Percentiles rank a stretch among this genome's conserved stretches.
Conservation (phyloP, 2,113 vertebrate genomes). For the Triplophysa siluroides region DNA sequence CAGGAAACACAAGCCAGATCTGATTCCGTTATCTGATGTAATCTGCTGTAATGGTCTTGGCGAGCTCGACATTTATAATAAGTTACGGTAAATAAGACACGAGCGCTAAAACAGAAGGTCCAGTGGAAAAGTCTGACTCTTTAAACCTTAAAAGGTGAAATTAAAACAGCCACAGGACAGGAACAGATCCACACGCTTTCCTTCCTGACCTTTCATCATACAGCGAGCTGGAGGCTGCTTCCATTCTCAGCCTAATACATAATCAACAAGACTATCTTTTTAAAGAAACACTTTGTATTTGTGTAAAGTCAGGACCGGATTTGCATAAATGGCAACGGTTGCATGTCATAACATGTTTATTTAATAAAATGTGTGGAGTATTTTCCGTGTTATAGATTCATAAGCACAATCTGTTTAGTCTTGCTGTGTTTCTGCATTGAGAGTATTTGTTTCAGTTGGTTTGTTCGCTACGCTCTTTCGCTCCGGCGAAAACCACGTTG, state of each 20-base stretch:
- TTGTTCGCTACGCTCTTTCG: conserved; percentile 1
- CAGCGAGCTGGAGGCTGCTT: conserved; percentile 10
- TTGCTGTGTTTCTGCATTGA: not conserved
- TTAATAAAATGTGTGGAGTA: too few species aligned
- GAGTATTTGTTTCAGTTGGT: not conserved
- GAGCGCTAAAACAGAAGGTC: conserved; percentile 8
- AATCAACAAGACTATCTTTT: not conserved
- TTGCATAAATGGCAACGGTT: too few species aligned
- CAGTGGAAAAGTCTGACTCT: conserved; percentile 26
- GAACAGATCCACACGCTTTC: conserved; percentile 6
- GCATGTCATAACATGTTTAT: too few species aligned
- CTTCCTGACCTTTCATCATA: conserved; percentile 34
- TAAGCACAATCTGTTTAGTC: not conserved
- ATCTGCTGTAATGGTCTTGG: not conserved
- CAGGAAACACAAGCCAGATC: not conserved
- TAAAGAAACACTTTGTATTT: not conserved
- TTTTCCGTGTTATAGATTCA: not conserved
- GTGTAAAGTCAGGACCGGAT: not conserved
- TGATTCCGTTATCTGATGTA: not conserved
- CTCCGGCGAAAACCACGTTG: conserved; percentile 8
- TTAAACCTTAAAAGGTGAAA: conserved; percentile 38
- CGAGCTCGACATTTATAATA: conserved; percentile 12
- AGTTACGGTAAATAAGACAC: conserved; percentile 25
- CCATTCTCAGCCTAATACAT: conserved; percentile 27
- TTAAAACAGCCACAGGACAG: conserved; percentile 11